These are phyloP conservation scores for Acropora yongei DNA, from an alignment of 64 coral and sea anemone species.

Conservation along the genomic window DNA sequence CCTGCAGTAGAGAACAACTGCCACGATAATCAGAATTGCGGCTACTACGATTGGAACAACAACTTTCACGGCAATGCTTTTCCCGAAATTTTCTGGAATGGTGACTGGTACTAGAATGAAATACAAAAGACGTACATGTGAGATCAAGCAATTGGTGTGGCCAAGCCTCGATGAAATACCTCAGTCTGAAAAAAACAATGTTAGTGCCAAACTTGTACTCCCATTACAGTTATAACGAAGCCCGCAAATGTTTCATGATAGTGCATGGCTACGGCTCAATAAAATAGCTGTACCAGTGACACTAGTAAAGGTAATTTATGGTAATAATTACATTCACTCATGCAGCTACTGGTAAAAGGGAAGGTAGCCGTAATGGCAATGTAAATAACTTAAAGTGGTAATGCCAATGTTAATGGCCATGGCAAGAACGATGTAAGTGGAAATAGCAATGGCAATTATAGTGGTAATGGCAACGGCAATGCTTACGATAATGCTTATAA, in stretches of 20 bases:
- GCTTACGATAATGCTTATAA: background rate
- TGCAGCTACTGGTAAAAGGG: background rate
- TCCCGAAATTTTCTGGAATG: background rate
- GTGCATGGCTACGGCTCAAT: constrained; percentile 1
- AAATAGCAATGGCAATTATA: background rate
- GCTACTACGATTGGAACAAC: background rate
- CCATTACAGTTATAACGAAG: background rate
- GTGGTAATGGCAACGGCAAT: background rate
- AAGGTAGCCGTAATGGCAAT: background rate
- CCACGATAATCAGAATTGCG: background rate
- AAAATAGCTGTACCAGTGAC: background rate
- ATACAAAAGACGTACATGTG: background rate
- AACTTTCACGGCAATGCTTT: background rate
- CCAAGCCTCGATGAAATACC: background rate
- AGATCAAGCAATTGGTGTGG: background rate
- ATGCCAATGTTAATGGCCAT: background rate
- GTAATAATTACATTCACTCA: background rate
- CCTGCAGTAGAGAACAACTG: constrained; percentile 6
- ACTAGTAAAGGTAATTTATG: background rate
- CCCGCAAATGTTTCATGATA: background rate
- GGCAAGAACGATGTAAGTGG: background rate
- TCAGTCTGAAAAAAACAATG: background rate
- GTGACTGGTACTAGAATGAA: constrained; percentile 1
- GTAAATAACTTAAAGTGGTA: background rate
- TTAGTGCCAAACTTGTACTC: background rate